Conservation (phyloP, 2,113 vertebrate species). For the Columba janthina region DNA sequence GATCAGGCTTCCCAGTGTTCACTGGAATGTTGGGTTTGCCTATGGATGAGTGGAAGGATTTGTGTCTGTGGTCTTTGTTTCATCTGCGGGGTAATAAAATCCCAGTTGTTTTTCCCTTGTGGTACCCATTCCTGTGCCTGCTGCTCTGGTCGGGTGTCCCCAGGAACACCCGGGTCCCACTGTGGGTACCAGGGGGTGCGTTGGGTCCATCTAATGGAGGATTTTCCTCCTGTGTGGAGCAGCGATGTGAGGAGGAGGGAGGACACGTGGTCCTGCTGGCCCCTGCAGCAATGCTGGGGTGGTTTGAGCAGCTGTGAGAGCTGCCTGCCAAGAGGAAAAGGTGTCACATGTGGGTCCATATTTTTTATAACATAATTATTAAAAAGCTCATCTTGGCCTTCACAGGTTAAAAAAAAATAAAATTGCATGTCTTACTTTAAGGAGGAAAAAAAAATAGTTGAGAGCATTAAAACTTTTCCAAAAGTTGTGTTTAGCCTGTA, state of each 20-base stretch:
- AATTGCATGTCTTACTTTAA: not conserved
- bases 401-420: not conserved
- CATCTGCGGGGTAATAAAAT: not conserved
- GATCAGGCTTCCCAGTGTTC: not conserved
- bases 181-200: too few relatives aligned
- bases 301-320: too few relatives aligned
- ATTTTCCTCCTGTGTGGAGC: not conserved
- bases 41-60: accelerated
- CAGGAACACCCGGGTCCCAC: not conserved
- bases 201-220: too few relatives aligned
- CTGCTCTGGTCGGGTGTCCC: not conserved
- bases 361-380: not conserved
- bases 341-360: too few relatives aligned
- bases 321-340: not conserved
- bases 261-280: accelerated
- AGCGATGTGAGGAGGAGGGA: not conserved
- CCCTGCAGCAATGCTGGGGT: not conserved
- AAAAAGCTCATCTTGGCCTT: not conserved
- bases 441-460: not conserved
- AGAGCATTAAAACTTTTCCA: not conserved
- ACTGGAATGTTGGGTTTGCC: accelerated
- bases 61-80: accelerated
- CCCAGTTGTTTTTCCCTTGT: not conserved
- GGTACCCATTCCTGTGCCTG: not conserved
- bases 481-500: not conserved